Evolutionary conservation across 2,113 vertebrate species (phyloP).

Genomic region (Gymnobelideus leadbeateri): DNA sequence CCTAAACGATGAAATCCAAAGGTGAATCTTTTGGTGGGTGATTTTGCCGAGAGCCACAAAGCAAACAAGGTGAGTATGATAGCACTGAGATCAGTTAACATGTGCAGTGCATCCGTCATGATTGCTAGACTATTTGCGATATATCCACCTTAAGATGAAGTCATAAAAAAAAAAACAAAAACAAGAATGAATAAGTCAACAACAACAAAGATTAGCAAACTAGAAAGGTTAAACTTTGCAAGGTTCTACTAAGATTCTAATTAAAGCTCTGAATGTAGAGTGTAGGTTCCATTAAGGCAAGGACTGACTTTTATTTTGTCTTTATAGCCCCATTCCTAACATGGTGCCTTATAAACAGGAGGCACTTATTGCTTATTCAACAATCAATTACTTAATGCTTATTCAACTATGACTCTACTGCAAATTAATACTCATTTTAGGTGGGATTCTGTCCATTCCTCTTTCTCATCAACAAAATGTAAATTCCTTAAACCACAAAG

Average conservation of each 20-base stretch:
- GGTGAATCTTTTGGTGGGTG: slow-evolving; percentile 94
- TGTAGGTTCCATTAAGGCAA: no score
- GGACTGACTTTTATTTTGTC: not conserved
- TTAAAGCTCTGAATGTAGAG: not conserved
- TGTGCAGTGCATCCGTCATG: slow-evolving; percentile 98
- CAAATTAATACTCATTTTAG: not conserved
- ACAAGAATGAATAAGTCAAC: not conserved
- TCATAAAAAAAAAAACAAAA: slow-evolving; percentile 54
- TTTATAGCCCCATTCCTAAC: not conserved
- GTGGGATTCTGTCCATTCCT: not conserved
- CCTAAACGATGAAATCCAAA: slow-evolving; percentile 98
- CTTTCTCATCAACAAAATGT: slow-evolving; percentile 23
- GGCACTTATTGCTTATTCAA: not conserved
- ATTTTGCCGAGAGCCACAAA: slow-evolving; percentile 95
- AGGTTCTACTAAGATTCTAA: not conserved
- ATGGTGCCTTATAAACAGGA: not conserved
- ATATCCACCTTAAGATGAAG: slow-evolving; percentile 91
- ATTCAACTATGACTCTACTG: not conserved
- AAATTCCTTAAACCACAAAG: slow-evolving; percentile 26
- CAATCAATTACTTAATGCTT: no score
- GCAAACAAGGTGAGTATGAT: slow-evolving; percentile 96
- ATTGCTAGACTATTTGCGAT: slow-evolving; percentile 97
- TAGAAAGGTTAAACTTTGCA: slow-evolving; percentile 19
- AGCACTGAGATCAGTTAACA: slow-evolving; percentile 95
- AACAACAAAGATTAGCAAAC: slow-evolving; percentile 28